Evolutionary conservation across 2,888 invertebrate genomes (phyloP), one percentile per base, ranked within the genome.

Genomic region (Drosophila antonietae): DNA sequence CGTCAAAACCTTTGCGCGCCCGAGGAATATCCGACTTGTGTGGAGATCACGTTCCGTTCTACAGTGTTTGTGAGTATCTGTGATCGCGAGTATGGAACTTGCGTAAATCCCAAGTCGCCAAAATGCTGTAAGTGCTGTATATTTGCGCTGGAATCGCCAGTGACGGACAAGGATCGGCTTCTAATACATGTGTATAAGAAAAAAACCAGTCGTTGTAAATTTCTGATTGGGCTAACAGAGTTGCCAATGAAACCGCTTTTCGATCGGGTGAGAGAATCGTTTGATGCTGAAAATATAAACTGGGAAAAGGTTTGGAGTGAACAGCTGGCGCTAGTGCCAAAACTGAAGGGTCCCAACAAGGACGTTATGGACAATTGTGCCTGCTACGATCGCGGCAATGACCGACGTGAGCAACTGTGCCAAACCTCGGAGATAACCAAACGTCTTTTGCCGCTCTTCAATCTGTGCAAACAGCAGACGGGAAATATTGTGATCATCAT

Each of bases 1-100:
- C 82, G 88, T 14, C 90, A 91, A 60, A 93, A 93, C 71, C 67
- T 88, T 35, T 93, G 93, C 72, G 93, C 93, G n/a, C 93, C 93
- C 7, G 92, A 92, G 39, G 92, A 93, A 60, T 93, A 92, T 73
- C 92, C 92, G 1, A 91, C 91, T 9, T 93, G 92, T 74, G 91
- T 91, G 39, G 92, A 93, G 73, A 58, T 93, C 41, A 83, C 91
- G 4, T 93, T 93, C 73, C 91, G 92, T 1, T 91, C 92, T 4
- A 90, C 83, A 66, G 91, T 93, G 0, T 92, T 89, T 63, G 80
- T 93, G 2, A 89, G 78, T 6, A 86, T 93, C 57, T 92, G 92
- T 73, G 92, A 93, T 73, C 86, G 89, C 4, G 92, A 93, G 73
- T 91, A 89, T 55, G 92, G 92, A 10, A 55, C 78, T 1, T 92